Base-by-base conservation (phyloP, 2,797 vertebrate species). In the Ficedula albicollis region DNA sequence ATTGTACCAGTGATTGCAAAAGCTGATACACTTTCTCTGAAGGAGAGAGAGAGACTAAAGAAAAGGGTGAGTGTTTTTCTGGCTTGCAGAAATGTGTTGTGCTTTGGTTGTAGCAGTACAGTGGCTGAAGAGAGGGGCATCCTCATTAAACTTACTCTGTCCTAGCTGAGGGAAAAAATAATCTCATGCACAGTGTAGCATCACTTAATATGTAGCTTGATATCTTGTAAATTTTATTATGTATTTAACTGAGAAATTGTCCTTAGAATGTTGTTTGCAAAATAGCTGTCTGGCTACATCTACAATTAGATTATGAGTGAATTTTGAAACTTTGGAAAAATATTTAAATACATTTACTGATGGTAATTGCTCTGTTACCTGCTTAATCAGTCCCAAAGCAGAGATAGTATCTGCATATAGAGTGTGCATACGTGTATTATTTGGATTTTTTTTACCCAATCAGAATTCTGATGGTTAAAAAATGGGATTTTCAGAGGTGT, bases 1-100 rank as follows among this genome's bases (percentile, higher is more conserved):
- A 99, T 99, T 64, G 99, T 99, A 66, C 99, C 99, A 27, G 99
- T 99, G 97, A 99, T 99, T 39, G 99, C 99, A 60, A 99, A 99
- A 97, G 99, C 99, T 4, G 99, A 99, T 97, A 99, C 99, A 0
- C 99, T 99, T 84, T 99, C 99, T 30, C 98, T 99, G 96, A 98
- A 98, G 94, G 99, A 99, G 89, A 96, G 99, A 68, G 99, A 99
- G 95, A 98, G 99, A 86, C 98, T 99, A 38, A 99, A 99, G 98
- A 99, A 99, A 95, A 98, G 99, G 98, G 99, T 99, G 97, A 98
- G 98, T 58, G 13, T 25, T 81, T 22, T 51, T 88, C 20, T 62
- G 20, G 48, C 56, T 87, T 56, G 34, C n/a, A 27, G 41, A 60
- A 72, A 36, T 68, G 8, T 43, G 8, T 41, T 78, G 29, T 39